These are phyloP conservation scores for Drosophila rufa DNA, from an alignment of 1,140 invertebrate genomes.

Conservation along the genomic window DNA sequence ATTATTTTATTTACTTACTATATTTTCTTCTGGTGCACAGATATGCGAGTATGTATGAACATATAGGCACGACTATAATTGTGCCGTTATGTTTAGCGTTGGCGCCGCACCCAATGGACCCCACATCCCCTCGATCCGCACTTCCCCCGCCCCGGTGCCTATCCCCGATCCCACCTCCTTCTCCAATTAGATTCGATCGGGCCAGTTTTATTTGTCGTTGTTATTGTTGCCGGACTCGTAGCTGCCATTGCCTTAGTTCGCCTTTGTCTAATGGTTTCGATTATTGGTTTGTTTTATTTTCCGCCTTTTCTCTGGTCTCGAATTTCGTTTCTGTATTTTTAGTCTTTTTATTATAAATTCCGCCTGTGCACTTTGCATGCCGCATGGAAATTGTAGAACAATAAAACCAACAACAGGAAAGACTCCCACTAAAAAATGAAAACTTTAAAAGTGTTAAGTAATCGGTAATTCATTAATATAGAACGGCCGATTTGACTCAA, in stretches of 20 bases:
- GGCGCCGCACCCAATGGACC: constrained; percentile 69
- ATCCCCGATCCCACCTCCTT: constrained; percentile 19
- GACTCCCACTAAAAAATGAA: neutral
- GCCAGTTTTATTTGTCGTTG: constrained; percentile 31
- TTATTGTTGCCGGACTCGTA: constrained; percentile 44
- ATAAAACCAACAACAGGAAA: neutral
- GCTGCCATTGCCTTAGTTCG: constrained; percentile 38
- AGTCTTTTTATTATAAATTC: constrained; percentile 22
- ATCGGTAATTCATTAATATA: no score
- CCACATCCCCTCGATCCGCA: neutral
- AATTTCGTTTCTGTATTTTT: constrained; percentile 18
- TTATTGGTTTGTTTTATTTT: constrained; percentile 56
- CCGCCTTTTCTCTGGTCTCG: constrained; percentile 18
- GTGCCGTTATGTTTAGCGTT: constrained; percentile 76
- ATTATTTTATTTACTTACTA: no score
- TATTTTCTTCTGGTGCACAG: constrained; percentile 10
- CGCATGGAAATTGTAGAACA: constrained; percentile 1
- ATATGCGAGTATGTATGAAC: constrained; percentile 13
- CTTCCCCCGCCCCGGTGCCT: neutral
- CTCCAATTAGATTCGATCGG: constrained; percentile 49
- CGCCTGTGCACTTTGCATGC: constrained; percentile 35
- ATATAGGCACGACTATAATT: constrained; percentile 56
- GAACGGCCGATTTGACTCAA: no score
- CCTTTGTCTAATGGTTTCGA: constrained; percentile 70
- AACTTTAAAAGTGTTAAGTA: neutral